Evolutionary conservation across 2,888 invertebrate species (phyloP), one percentile per base, ranked within the genome.

Genomic region (Beris chalybata): DNA sequence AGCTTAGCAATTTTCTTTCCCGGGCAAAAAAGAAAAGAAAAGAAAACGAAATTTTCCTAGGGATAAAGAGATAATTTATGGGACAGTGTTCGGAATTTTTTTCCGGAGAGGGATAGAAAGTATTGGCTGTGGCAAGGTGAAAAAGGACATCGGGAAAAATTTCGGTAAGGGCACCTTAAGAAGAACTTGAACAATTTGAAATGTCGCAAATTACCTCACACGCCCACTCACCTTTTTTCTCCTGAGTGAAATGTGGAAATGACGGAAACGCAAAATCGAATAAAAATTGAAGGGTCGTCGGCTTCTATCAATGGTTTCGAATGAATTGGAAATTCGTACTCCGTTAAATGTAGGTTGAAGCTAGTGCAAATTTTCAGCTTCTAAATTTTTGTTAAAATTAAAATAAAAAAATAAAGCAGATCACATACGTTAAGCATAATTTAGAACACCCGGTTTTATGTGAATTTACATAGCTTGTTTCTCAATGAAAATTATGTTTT

Each of bases 91-190:
- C 38, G 9, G 38, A 38, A 38, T 38, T 38, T 38, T 38, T 38
- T 38, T 38, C 38, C 38, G 1, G 5, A 38, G 9, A 22, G 22
- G 22, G 22, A 38, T 38, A 38, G 22, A 38, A 38, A 38, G 38
- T 38, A 38, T 38, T 38, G 7, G 3, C 1, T 38, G 38, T 38
- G 7, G 3, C 5, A 38, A 38, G 38, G 38, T 38, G 38, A 38
- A 38, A 38, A 38, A 5, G 38, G 9, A 38, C 7, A 38, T 7
- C 5, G 5, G 1, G 38, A 38, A 38, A 5, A 7, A 38, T 38
- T 38, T 32, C 38, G 12, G 61, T 69, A 69, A 69, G 69, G 58
- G 67, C 67, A 67, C 67, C 69, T 69, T 67, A 67, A 69, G 69
- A 54, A 67, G 67, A 69, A 61, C 57, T 67, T 55, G 54, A 64